These are phyloP conservation scores for Teinopalpus imperialis DNA, from an alignment of 2,888 invertebrate genomes.

Conservation along the genomic window DNA sequence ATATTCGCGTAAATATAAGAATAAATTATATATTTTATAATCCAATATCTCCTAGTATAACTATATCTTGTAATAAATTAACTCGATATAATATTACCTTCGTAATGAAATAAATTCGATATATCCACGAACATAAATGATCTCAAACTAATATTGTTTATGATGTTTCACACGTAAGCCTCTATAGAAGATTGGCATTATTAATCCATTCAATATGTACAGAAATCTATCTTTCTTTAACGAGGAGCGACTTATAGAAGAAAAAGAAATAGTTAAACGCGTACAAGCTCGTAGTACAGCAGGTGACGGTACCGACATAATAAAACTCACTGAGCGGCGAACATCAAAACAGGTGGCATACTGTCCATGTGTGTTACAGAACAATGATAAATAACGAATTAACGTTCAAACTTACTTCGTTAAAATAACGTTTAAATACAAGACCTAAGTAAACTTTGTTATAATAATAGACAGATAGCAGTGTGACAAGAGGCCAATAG, in stretches of 20 bases:
- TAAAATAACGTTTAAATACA: no score
- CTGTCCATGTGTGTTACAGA: not conserved
- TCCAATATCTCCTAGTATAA: no score
- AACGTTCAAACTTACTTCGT: not conserved
- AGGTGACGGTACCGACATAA: not conserved
- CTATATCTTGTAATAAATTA: no score
- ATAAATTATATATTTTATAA: no score
- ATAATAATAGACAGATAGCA: no score
- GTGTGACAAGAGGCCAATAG: no score
- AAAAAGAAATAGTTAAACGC: not conserved
- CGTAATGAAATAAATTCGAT: no score
- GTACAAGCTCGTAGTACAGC: not conserved
- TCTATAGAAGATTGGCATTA: not conserved
- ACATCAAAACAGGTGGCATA: constrained; percentile 13
- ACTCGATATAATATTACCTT: no score
- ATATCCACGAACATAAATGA: no score
- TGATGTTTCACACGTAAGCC: not conserved
- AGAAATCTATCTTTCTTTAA: not conserved
- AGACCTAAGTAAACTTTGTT: no score
- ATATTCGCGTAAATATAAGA: no score
- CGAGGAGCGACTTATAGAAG: not conserved
- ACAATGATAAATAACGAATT: not conserved
- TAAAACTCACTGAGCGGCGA: not conserved
- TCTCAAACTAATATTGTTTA: no score
- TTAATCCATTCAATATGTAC: not conserved